These are phyloP conservation scores for Gallinago paraguaiae DNA, from an alignment of 2,113 vertebrate genomes.

Conservation along the genomic window DNA sequence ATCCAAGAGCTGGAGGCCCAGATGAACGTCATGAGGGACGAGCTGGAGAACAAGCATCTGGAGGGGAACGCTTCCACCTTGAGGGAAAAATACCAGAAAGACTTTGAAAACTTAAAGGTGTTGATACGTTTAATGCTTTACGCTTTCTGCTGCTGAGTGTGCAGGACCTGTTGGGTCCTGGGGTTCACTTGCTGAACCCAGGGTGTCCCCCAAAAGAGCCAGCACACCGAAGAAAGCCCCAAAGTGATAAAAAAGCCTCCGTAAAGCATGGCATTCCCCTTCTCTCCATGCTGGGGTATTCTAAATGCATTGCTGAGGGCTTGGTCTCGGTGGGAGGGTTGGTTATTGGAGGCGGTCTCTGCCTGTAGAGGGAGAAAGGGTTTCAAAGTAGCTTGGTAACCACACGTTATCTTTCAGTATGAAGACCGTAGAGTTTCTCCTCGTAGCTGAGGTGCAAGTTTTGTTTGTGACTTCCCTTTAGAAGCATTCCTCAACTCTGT, in stretches of 20 bases:
- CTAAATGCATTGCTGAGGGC: constrained; percentile 25
- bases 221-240: not conserved
- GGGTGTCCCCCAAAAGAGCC: not conserved
- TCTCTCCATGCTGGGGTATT: not conserved
- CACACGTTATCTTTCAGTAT: rapidly evolving
- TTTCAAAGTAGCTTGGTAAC: not conserved
- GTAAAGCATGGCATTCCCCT: not conserved
- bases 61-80: constrained; percentile 83
- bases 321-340: not conserved
- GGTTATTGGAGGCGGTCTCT: not conserved
- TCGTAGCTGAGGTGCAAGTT: not conserved
- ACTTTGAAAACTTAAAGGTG: constrained; percentile 98
- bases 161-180: rapidly evolving
- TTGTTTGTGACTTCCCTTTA: not conserved
- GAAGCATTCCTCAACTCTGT: not conserved
- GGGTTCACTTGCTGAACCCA: rapidly evolving
- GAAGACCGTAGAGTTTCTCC: not conserved
- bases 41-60: constrained; percentile 88
- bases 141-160: not conserved
- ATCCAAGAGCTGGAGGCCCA: constrained; percentile 92
- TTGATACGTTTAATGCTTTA: constrained; percentile 18
- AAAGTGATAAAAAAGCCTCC: not conserved
- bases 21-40: constrained; percentile 89
- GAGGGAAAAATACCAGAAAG: constrained; percentile 94
- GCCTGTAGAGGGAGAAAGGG: not conserved